Percentiles rank a stretch among this genome's conserved stretches.
phyloP scores from a whole-genome alignment of 1,140 invertebrate genomes.

The Zaprionus taronus region DNA sequence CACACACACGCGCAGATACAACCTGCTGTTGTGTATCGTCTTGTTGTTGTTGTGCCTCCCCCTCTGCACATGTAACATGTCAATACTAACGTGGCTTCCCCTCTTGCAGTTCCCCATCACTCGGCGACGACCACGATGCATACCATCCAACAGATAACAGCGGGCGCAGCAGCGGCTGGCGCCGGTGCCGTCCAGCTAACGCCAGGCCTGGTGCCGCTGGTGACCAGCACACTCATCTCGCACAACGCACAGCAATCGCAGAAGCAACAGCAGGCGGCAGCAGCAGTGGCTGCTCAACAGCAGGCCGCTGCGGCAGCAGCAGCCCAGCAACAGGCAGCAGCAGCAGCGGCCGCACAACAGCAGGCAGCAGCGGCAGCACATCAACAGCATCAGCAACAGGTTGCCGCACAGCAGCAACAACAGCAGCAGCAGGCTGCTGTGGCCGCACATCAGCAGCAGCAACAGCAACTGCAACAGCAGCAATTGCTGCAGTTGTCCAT shows the following conservation, averaged over 20 bases:
- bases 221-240: slow-evolving; percentile 79
- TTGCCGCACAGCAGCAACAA: slow-evolving; percentile 58
- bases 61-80: background rate
- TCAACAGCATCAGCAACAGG: slow-evolving; percentile 75
- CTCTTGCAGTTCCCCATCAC: slow-evolving; percentile 77
- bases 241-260: slow-evolving; percentile 80
- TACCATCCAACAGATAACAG: slow-evolving; percentile 83
- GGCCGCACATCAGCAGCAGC: slow-evolving; percentile 66
- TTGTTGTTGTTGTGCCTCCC: slow-evolving; percentile 1
- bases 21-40: background rate
- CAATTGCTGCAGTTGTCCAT: slow-evolving; percentile 74
- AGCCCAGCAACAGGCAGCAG: slow-evolving; percentile 67
- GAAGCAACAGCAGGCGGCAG: slow-evolving; percentile 56
- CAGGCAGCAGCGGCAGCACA: slow-evolving; percentile 57
- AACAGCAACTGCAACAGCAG: slow-evolving; percentile 66
- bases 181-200: slow-evolving; percentile 77
- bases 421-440: slow-evolving; percentile 70
- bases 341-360: slow-evolving; percentile 65
- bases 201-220: slow-evolving; percentile 77
- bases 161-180: slow-evolving; percentile 63
- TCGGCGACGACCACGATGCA: slow-evolving; percentile 80
- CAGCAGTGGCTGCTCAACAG: slow-evolving; percentile 66
- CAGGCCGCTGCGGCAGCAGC: slow-evolving; percentile 64
- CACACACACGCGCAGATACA: background rate
- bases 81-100: slow-evolving; percentile 33